Conservation (phyloP, 1,140 invertebrate species). For the Bombus superbus region DNA sequence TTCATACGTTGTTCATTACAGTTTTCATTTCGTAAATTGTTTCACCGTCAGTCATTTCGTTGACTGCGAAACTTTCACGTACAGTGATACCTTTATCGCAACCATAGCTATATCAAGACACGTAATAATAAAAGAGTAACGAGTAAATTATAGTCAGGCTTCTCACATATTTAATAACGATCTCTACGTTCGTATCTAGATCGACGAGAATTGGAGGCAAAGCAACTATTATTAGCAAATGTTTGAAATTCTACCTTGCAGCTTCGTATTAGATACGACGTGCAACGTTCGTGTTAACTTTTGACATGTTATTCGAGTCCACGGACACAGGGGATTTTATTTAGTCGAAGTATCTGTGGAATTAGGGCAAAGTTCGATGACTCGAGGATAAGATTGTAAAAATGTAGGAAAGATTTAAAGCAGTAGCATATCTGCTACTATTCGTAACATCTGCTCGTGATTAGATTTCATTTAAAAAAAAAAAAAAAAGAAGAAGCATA, state of each 20-base stretch:
- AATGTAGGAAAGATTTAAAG: background rate
- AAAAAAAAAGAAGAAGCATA: background rate
- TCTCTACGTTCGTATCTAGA: background rate
- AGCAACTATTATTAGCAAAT: too few relatives aligned
- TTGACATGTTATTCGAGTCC: background rate
- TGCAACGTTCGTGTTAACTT: background rate
- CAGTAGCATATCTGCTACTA: too few relatives aligned
- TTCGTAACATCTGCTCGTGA: too few relatives aligned
- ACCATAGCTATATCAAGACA: background rate
- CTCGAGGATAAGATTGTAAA: background rate
- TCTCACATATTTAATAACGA: background rate
- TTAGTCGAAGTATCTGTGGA: background rate
- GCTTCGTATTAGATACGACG: too few relatives aligned
- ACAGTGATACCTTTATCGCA: background rate
- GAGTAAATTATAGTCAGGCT: background rate
- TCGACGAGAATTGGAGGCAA: background rate
- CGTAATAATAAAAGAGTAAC: background rate
- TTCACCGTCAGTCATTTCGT: background rate
- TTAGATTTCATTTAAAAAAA: too few relatives aligned
- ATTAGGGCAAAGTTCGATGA: background rate
- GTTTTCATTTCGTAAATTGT: slow-evolving; percentile 17
- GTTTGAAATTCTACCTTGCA: too few relatives aligned
- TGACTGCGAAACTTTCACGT: background rate
- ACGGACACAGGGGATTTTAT: background rate
- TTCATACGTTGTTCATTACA: slow-evolving; percentile 25